Evolutionary conservation across 2,888 invertebrate genomes (phyloP), one percentile per base, ranked within the genome.

Genomic region (Acronicta leporina): DNA sequence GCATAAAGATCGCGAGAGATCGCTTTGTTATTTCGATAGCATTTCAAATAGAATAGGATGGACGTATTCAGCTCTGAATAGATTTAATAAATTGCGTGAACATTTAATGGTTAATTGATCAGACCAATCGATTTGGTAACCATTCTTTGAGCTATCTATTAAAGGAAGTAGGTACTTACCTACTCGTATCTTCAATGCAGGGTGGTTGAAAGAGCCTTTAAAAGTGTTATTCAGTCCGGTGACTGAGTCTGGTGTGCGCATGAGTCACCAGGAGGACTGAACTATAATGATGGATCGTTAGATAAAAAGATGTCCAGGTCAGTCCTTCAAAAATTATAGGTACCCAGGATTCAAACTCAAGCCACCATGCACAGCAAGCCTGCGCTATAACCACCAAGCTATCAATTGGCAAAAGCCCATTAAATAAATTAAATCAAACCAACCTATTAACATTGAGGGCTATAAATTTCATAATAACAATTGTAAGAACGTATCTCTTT

Each of bases 391-490:
- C 33, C 9, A 30, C 30, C 9, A 33, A n/a, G n/a, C 38, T 38
- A 38, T 35, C 13, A 35, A 13, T n/a, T n/a, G 38, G 7, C 40
- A 51, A 64, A 55, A 20, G 59, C 73, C 20, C 49, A 75, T 71
- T 64, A 69, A 66, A 70, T 59, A 62, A 68, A 75, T 68, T 70
- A 64, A 76, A 81, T 73, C 53, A 63, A 78, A 78, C 63, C 62
- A 63, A 67, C 52, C 73, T 69, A 80, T 81, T 77, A 80, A 73
- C 77, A 74, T 75, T 47, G 56, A 51, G 44, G 16, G 59, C 79
- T 68, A 81, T 77, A 66, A 80, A 80, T 80, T 74, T 69, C 46
- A 40, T 44, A 14, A 41, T 58, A 69, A 79, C 81, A 81, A 77
- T 76, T 60, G 67, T 41, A 62, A 60, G 69, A 57, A 63, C 64